Evolutionary conservation across 2,113 vertebrate species (phyloP).

Genomic region (Athene cunicularia): DNA sequence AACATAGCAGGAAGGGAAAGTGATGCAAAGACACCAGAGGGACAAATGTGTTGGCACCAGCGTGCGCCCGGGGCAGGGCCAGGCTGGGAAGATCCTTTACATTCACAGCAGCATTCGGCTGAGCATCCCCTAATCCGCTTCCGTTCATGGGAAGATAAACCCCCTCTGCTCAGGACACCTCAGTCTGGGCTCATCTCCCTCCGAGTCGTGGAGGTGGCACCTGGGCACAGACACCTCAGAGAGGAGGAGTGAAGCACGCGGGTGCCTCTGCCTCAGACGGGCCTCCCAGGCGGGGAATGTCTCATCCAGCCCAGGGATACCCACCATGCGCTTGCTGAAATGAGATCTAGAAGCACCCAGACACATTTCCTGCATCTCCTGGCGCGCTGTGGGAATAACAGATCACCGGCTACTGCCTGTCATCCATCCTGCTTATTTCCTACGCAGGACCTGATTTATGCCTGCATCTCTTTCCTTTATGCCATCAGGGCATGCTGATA

Average conservation of each 20-base stretch:
- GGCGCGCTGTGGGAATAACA: background rate
- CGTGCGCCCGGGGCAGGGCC: background rate
- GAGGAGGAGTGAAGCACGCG: background rate
- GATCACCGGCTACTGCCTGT: constrained; percentile 45
- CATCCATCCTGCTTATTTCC: constrained; percentile 59
- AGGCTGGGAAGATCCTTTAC: background rate
- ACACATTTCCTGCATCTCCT: background rate
- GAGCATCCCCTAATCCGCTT: background rate
- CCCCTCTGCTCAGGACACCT: background rate
- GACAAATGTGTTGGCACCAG: background rate
- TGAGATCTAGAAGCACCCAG: background rate
- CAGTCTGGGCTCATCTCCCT: background rate
- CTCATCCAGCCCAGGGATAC: background rate
- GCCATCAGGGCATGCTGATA: constrained; percentile 46
- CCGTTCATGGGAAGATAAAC: background rate
- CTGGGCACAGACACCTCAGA: background rate
- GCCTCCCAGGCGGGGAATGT: background rate
- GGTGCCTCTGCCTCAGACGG: background rate
- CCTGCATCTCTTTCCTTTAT: constrained; percentile 23
- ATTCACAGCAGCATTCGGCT: background rate
- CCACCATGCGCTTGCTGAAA: background rate
- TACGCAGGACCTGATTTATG: constrained; percentile 36
- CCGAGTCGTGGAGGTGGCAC: background rate
- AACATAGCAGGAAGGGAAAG: background rate
- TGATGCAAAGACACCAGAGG: background rate